phyloP scores from a whole-genome alignment of 2,797 vertebrate species.

The Phoeniculus purpureus region DNA sequence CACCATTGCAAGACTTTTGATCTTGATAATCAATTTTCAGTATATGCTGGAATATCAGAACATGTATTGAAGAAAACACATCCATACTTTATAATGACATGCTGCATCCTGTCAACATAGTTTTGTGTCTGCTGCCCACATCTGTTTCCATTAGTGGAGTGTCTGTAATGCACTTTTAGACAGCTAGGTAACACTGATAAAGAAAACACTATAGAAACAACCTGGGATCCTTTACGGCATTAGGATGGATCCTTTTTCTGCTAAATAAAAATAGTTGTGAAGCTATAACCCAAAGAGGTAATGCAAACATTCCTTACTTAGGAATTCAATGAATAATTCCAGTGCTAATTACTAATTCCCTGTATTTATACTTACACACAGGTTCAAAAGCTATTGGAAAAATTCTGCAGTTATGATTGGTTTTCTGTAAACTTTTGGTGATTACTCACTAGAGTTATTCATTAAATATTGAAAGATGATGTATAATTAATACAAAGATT shows the following conservation, averaged over 20 bases:
- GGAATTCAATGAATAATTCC: constrained; percentile 19
- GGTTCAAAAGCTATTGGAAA: neutral
- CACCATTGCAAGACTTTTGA: neutral
- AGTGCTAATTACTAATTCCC: constrained; percentile 38
- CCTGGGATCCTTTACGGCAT: neutral
- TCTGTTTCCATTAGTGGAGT: neutral
- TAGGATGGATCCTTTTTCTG: constrained; percentile 3
- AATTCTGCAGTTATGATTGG: neutral
- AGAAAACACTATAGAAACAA: neutral
- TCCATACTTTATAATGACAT: neutral
- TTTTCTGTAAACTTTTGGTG: neutral
- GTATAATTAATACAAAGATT: constrained; percentile 43
- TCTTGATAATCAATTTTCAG: neutral
- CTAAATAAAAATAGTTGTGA: constrained; percentile 28
- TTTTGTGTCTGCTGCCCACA: neutral
- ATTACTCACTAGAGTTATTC: constrained; percentile 24
- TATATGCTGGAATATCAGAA: neutral
- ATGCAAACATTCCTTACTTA: constrained; percentile 30
- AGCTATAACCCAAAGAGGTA: neutral
- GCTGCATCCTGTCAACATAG: neutral
- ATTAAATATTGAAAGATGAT: constrained; percentile 54
- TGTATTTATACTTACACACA: constrained; percentile 1
- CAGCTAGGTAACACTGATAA: neutral
- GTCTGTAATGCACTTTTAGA: neutral
- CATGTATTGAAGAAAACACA: neutral